These are phyloP conservation scores for Aselliscus stoliczkanus DNA, from an alignment of 2,797 vertebrate species.

Conservation along the genomic window DNA sequence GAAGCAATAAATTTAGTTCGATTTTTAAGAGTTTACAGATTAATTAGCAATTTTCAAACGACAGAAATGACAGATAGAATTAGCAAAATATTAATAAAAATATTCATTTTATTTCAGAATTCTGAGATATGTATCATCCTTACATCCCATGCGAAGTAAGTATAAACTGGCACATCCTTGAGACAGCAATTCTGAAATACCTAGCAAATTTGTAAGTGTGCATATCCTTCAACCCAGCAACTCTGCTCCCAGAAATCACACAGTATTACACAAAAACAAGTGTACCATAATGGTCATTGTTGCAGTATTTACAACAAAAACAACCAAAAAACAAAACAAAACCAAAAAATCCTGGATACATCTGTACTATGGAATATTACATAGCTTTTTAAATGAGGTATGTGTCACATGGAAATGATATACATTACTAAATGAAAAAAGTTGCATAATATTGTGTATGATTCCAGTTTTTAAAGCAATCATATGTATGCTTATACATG, in stretches of 20 bases:
- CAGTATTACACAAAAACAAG: not conserved
- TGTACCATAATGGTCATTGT: not conserved
- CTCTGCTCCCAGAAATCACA: not conserved
- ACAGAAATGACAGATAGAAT: not conserved
- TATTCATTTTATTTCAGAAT: not conserved
- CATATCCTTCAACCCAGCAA: not conserved
- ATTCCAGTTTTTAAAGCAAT: not conserved
- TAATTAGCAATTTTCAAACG: not conserved
- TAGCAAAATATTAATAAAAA: conserved; percentile 25
- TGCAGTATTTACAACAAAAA: not conserved
- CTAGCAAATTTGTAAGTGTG: not conserved
- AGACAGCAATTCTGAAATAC: not conserved
- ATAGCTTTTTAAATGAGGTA: not conserved
- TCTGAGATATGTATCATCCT: not conserved
- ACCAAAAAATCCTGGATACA: not conserved
- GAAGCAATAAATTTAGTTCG: conserved; percentile 21
- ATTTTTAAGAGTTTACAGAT: not conserved
- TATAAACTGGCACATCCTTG: not conserved
- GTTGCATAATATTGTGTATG: not conserved
- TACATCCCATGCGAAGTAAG: not conserved
- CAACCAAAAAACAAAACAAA: not conserved
- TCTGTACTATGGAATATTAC: not conserved
- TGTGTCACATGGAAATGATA: not conserved
- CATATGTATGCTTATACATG: not conserved
- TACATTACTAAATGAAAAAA: not conserved